phyloP scores from a whole-genome alignment of 2,113 vertebrate species.

The Spea bombifrons region DNA sequence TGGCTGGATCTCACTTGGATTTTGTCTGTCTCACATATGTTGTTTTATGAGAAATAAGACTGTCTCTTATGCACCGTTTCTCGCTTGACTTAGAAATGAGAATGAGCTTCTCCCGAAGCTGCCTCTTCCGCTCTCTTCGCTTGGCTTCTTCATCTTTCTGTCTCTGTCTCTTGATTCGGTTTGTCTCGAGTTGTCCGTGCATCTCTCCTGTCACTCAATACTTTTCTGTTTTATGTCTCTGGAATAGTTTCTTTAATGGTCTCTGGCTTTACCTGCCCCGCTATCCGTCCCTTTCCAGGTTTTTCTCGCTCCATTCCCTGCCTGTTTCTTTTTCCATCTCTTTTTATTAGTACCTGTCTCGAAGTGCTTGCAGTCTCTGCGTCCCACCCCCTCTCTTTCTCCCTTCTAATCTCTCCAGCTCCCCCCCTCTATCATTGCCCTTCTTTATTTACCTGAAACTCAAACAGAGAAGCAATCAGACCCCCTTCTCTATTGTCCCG shows the following conservation, averaged over 20 bases:
- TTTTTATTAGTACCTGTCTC: background rate
- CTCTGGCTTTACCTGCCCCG: background rate
- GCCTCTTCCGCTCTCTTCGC: background rate
- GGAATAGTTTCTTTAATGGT: background rate
- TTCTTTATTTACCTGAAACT: background rate
- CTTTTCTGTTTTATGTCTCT: background rate
- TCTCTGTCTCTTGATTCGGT: background rate
- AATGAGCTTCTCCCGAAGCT: background rate
- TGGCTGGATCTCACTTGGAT: background rate
- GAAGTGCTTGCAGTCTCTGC: too few species aligned
- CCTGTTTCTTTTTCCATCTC: background rate
- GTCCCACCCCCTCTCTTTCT: background rate
- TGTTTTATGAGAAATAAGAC: background rate
- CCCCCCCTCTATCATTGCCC: background rate
- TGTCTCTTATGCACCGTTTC: background rate
- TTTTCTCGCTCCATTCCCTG: background rate
- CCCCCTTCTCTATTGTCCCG: background rate
- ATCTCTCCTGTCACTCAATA: background rate
- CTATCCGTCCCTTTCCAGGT: background rate
- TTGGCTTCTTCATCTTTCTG: background rate
- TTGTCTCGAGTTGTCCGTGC: background rate
- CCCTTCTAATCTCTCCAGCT: background rate
- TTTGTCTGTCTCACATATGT: background rate
- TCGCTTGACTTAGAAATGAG: background rate
- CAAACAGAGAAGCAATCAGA: background rate